These are phyloP conservation scores for Thymallus thymallus DNA, from an alignment of 2,113 vertebrate genomes.

Conservation along the genomic window DNA sequence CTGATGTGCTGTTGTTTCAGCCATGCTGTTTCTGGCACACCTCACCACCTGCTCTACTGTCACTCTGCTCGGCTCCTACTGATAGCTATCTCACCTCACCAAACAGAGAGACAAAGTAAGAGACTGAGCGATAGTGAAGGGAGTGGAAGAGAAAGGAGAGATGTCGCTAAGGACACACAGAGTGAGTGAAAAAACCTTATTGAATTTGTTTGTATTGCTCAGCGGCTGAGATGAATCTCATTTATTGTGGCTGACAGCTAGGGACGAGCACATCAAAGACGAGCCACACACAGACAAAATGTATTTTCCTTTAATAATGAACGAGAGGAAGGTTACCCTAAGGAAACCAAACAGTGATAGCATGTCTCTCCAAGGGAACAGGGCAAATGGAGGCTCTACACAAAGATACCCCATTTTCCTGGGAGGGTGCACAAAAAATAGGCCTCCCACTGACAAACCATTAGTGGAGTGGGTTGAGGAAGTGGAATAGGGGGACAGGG, in stretches of 20 bases:
- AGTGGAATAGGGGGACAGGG: no score
- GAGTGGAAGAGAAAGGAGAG: conserved; percentile 33
- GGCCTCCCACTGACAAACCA: background rate
- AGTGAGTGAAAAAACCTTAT: conserved; percentile 71
- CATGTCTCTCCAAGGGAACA: background rate
- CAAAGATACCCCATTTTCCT: conserved; percentile 12
- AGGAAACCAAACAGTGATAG: conserved; percentile 29
- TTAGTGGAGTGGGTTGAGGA: no score
- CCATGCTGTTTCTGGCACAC: conserved; percentile 30
- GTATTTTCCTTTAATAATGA: conserved; percentile 60
- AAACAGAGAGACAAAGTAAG: conserved; percentile 17
- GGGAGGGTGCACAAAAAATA: conserved; percentile 4
- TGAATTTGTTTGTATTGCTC: conserved; percentile 74
- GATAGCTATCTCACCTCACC: conserved; percentile 28
- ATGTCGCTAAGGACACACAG: conserved; percentile 23
- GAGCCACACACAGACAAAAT: conserved; percentile 51
- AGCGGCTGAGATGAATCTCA: conserved; percentile 69
- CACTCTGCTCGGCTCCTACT: conserved; percentile 13
- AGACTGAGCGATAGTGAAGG: background rate
- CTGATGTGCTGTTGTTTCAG: conserved; percentile 45
- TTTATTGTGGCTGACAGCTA: conserved; percentile 62
- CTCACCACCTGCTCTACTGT: conserved; percentile 16
- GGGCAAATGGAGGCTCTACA: conserved; percentile 4
- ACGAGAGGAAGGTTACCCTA: conserved; percentile 41
- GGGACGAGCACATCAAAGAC: conserved; percentile 58